A percentile compares a stretch with the other conserved stretches of the same genome.
Evolutionary conservation across 37 sponge, comb jelly and placozoan species (phyloP).

Genomic region (Geodia barretti): DNA sequence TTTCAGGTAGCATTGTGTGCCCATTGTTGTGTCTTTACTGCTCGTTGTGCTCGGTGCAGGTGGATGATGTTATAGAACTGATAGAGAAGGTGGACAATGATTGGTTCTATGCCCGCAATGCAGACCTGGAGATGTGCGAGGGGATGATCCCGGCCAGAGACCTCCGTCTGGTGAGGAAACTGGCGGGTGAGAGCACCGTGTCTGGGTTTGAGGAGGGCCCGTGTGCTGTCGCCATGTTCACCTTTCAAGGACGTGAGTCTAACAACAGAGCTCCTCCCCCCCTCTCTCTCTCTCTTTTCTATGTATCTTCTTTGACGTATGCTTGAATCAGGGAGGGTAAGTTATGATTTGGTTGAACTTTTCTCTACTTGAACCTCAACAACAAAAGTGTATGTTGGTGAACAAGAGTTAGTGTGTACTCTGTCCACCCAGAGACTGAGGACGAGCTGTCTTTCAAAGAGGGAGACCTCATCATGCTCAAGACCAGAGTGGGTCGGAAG

Average conservation of each 20-base stretch:
- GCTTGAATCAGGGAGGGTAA: no score
- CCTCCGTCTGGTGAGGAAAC: constrained; percentile 57
- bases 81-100: constrained; percentile 63
- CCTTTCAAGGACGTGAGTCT: constrained; percentile 47
- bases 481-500: constrained; percentile 52
- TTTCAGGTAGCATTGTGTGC: no score
- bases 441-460: constrained; percentile 71
- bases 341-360: no score
- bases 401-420: no score
- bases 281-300: not conserved
- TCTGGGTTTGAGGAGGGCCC: constrained; percentile 65
- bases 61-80: constrained; percentile 82
- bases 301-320: no score
- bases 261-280: not conserved
- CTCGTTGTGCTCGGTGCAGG: no score
- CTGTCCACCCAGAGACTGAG: constrained; percentile 13
- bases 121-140: constrained; percentile 38
- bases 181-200: constrained; percentile 48
- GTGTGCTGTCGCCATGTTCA: constrained; percentile 59
- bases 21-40: no score
- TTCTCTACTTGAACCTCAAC: no score
- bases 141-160: constrained; percentile 41
- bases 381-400: no score
- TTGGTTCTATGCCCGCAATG: constrained; percentile 71
- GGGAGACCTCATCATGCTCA: constrained; percentile 80